A percentile compares a stretch with the other conserved stretches of the same genome.
phyloP scores from a whole-genome alignment of 2,888 invertebrate species.

The Allacma fusca region DNA sequence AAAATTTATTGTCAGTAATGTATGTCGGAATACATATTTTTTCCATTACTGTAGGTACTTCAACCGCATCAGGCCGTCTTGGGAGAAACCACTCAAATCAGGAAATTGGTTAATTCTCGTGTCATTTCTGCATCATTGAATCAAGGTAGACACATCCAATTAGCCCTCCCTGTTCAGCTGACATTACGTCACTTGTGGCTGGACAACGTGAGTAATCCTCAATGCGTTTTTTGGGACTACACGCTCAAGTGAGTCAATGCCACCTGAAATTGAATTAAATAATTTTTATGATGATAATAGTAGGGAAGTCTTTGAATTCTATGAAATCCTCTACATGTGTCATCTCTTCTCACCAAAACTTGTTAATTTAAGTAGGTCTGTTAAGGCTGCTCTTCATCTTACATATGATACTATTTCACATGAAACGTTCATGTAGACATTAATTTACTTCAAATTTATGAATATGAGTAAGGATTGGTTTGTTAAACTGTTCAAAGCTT shows the following conservation, averaged over 20 bases:
- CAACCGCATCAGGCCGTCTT: slow-evolving; percentile 56
- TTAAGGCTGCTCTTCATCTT: too few species aligned
- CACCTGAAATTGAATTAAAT: slow-evolving; percentile 17
- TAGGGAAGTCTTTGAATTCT: background rate
- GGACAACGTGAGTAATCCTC: slow-evolving; percentile 89
- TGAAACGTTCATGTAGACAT: too few species aligned
- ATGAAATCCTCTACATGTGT: too few species aligned
- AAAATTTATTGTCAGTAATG: slow-evolving; percentile 6
- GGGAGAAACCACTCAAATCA: slow-evolving; percentile 16
- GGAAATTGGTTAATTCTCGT: slow-evolving; percentile 70
- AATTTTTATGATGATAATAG: background rate
- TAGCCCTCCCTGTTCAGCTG: slow-evolving; percentile 83
- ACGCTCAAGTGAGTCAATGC: slow-evolving; percentile 60
- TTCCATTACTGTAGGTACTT: slow-evolving; percentile 54
- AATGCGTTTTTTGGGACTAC: slow-evolving; percentile 94
- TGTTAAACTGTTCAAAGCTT: too few species aligned
- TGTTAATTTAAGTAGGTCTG: too few species aligned
- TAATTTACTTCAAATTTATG: too few species aligned
- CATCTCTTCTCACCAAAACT: too few species aligned
- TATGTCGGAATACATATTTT: background rate
- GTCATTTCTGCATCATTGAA: slow-evolving; percentile 90
- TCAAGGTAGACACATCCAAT: slow-evolving; percentile 84
- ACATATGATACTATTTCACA: too few species aligned
- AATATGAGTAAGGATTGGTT: too few species aligned
- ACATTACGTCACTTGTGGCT: slow-evolving; percentile 83